These are phyloP conservation scores for Meteorus cinctellus DNA, from an alignment of 2,888 invertebrate genomes.

Conservation along the genomic window DNA sequence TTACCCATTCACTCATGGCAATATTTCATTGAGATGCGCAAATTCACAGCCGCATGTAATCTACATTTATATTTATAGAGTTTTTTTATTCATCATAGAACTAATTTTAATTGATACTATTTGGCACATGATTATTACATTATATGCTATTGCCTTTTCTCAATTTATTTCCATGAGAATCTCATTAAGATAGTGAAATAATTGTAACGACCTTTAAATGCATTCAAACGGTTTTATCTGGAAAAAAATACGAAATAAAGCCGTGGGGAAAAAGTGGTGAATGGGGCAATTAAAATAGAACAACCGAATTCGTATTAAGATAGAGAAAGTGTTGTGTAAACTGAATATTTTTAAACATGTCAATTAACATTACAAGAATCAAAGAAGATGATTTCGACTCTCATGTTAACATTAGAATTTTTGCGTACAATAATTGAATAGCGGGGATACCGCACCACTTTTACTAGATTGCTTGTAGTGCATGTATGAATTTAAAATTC, in stretches of 20 bases:
- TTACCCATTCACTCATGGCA: slow-evolving; percentile 34
- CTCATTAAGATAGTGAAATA: not conserved
- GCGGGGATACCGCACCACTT: no score
- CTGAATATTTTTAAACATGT: no score
- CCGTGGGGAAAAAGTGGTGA: not conserved
- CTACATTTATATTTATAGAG: slow-evolving; percentile 28
- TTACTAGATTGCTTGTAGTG: no score
- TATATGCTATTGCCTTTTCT: slow-evolving; percentile 5
- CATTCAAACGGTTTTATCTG: not conserved
- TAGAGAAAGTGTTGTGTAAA: no score
- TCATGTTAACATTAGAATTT: no score
- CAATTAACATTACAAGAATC: no score
- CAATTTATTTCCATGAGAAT: slow-evolving; percentile 1
- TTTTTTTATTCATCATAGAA: slow-evolving; percentile 18
- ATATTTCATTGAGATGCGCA: slow-evolving; percentile 37
- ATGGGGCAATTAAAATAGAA: not conserved
- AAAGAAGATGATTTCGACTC: no score
- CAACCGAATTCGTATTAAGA: no score
- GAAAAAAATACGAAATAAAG: not conserved
- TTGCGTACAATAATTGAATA: no score
- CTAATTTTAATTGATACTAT: slow-evolving; percentile 27
- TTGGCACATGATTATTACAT: slow-evolving; percentile 35
- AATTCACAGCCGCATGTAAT: slow-evolving; percentile 46
- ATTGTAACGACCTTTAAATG: slow-evolving; percentile 5
- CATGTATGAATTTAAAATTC: no score